These are phyloP conservation scores for Thalassoma bifasciatum DNA, from an alignment of 2,113 vertebrate genomes.

Conservation along the genomic window DNA sequence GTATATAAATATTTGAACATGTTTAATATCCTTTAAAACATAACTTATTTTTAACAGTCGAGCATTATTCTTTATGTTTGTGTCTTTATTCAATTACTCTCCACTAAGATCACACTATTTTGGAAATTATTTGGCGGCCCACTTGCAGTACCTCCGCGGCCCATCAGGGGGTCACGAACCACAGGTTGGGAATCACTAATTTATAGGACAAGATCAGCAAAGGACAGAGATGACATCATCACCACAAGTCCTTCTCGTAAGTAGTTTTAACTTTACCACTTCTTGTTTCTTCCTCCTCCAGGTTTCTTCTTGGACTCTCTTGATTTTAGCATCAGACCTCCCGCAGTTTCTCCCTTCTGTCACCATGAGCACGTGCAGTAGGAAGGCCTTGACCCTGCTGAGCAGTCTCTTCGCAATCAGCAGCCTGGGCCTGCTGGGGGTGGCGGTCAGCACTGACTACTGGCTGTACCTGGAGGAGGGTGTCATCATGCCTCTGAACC, in stretches of 20 bases:
- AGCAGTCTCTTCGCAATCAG: conserved; percentile 93
- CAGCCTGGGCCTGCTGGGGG: conserved; percentile 88
- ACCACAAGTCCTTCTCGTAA: background rate
- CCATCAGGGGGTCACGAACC: too few relatives aligned
- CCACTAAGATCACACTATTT: too few relatives aligned
- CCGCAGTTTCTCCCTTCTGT: conserved; percentile 1
- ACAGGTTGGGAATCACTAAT: too few relatives aligned
- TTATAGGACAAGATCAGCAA: too few relatives aligned
- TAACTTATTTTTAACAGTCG: too few relatives aligned
- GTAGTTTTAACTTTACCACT: background rate
- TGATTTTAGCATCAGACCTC: conserved; percentile 5
- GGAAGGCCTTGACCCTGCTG: conserved; percentile 91
- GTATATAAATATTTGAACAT: too few relatives aligned
- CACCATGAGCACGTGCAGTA: conserved; percentile 88
- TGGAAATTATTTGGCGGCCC: too few relatives aligned
- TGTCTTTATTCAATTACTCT: too few relatives aligned
- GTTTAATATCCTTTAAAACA: too few relatives aligned
- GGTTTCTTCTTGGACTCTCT: conserved; percentile 11
- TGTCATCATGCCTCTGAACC: conserved; percentile 89
- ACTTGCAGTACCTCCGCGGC: too few relatives aligned
- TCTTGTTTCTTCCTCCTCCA: conserved; percentile 14
- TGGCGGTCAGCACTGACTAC: conserved; percentile 93
- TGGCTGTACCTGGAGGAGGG: conserved; percentile 96
- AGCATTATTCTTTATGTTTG: too few relatives aligned
- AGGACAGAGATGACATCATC: too few relatives aligned